Evolutionary conservation across 2,113 vertebrate species (phyloP).

Genomic region (Channa argus): DNA sequence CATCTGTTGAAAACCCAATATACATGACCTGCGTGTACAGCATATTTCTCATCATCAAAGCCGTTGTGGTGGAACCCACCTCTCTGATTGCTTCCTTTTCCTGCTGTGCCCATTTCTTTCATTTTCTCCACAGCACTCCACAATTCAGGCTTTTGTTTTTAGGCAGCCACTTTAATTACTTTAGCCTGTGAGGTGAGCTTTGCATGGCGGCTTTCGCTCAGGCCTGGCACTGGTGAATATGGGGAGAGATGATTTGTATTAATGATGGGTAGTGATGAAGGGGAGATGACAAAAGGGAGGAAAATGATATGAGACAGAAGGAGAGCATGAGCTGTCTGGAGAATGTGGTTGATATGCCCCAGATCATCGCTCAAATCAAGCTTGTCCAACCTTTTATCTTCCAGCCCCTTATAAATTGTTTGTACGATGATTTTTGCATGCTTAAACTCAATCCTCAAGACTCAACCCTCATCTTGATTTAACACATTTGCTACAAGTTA

Average conservation of each 20-base stretch:
- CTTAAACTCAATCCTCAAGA: conserved; percentile 4
- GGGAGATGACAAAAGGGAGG: conserved; percentile 54
- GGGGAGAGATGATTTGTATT: conserved; percentile 78
- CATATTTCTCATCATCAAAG: conserved; percentile 71
- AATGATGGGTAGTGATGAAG: conserved; percentile 73
- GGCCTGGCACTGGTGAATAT: conserved; percentile 59
- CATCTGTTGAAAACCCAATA: conserved; percentile 59
- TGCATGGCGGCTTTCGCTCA: conserved; percentile 69
- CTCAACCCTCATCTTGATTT: too few relatives aligned
- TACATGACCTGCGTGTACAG: conserved; percentile 56
- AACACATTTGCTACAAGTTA: too few relatives aligned
- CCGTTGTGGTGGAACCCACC: conserved; percentile 70
- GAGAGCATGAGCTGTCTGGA: conserved; percentile 64
- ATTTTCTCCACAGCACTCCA: conserved; percentile 60
- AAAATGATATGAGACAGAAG: conserved; percentile 71
- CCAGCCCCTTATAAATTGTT: conserved; percentile 45
- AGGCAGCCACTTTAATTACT: conserved; percentile 74
- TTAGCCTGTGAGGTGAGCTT: conserved; percentile 58
- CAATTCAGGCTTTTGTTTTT: conserved; percentile 74
- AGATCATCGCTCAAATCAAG: conserved; percentile 67
- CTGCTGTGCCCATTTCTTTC: conserved; percentile 58
- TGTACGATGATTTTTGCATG: conserved; percentile 32
- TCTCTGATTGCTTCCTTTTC: conserved; percentile 64
- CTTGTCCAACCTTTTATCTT: conserved; percentile 54
- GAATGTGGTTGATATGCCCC: conserved; percentile 59